Conservation (phyloP, 2,888 invertebrate genomes). For the Sphinx pinastri region DNA sequence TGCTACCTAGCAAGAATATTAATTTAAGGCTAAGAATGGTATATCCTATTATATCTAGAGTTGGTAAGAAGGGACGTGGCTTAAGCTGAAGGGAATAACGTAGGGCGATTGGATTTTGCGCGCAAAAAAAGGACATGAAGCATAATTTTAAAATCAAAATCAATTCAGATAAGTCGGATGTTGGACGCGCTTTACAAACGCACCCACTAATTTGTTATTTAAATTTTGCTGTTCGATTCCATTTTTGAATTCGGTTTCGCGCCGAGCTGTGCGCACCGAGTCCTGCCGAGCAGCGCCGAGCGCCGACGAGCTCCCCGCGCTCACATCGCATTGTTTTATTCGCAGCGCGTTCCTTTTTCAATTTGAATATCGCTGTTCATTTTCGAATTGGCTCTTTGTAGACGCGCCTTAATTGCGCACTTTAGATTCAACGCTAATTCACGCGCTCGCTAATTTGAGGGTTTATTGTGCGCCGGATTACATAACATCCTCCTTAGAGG, state of each 20-base stretch:
- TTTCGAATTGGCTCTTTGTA: conserved; percentile 79
- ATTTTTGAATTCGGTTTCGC: conserved; percentile 72
- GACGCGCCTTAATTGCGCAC: conserved; percentile 78
- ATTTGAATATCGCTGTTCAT: conserved; percentile 82
- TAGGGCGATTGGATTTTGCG: conserved; percentile 19
- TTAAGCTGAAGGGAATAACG: not conserved
- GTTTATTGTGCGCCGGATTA: conserved; percentile 72
- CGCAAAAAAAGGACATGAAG: conserved; percentile 40
- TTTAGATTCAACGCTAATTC: conserved; percentile 81
- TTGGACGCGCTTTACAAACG: conserved; percentile 68
- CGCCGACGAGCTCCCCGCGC: conserved; percentile 55
- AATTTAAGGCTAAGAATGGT: not conserved
- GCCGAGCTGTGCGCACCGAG: conserved; percentile 46
- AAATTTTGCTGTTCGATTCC: conserved; percentile 72
- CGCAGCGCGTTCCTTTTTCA: conserved; percentile 78
- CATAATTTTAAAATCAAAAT: conserved; percentile 63
- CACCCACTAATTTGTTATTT: conserved; percentile 78
- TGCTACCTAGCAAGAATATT: too few relatives aligned
- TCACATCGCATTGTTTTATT: conserved; percentile 72
- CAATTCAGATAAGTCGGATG: conserved; percentile 67
- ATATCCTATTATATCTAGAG: not conserved
- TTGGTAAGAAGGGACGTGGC: too few relatives aligned
- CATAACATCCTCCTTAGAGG: conserved; percentile 71
- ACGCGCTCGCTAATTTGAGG: conserved; percentile 78
- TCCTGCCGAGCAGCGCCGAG: conserved; percentile 56